phyloP scores from a whole-genome alignment of 2,888 invertebrate species.

The Ochropleura leucogaster region DNA sequence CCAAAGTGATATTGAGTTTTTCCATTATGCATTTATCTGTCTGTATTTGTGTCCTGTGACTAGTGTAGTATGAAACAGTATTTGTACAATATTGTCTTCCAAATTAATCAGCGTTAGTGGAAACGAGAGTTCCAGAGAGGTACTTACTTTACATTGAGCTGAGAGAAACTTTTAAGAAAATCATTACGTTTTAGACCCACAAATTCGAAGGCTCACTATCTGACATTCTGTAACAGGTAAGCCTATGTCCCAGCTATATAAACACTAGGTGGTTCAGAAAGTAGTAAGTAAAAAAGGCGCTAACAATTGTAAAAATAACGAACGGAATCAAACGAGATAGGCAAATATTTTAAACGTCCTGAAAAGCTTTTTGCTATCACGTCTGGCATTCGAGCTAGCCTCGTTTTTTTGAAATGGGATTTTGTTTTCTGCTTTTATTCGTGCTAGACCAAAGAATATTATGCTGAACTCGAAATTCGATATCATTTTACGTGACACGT shows the following conservation, averaged over 20 bases:
- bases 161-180: neutral
- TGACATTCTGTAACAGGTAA: neutral
- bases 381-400: neutral
- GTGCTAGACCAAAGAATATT: neutral
- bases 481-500: slow-evolving; percentile 13
- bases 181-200: neutral
- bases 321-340: neutral
- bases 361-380: slow-evolving; percentile 13
- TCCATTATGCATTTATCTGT: neutral
- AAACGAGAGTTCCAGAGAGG: neutral
- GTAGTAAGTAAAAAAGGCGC: neutral
- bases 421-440: neutral
- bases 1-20: neutral
- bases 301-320: neutral
- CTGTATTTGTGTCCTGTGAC: neutral
- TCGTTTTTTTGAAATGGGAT: neutral
- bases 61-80: neutral
- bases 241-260: neutral
- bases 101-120: neutral
- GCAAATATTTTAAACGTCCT: slow-evolving; percentile 8
- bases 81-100: neutral
- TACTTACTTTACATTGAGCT: neutral
- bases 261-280: neutral
- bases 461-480: slow-evolving; percentile 5
- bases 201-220: neutral